Evolutionary conservation across 2,888 invertebrate species (phyloP).

Genomic region (Machimus atricapillus): DNA sequence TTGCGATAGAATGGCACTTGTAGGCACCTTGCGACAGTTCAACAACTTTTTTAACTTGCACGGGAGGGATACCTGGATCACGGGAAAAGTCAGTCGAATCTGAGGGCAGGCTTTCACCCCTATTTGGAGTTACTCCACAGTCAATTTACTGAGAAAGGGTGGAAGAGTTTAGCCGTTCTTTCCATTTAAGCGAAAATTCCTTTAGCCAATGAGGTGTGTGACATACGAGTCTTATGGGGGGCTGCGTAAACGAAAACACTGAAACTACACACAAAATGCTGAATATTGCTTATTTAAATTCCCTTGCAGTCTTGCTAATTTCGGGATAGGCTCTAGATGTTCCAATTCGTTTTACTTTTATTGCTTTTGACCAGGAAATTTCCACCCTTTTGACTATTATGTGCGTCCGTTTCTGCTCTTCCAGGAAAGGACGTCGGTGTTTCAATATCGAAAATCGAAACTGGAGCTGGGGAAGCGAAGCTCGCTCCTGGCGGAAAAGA

Average conservation of each 20-base stretch:
- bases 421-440: not conserved
- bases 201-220: not conserved
- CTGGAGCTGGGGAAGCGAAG: conserved; percentile 1
- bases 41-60: not conserved
- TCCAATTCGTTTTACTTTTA: conserved; percentile 8
- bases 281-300: not conserved
- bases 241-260: not conserved
- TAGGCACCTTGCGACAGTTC: not conserved
- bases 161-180: not conserved
- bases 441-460: conserved; percentile 29
- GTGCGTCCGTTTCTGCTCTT: not conserved
- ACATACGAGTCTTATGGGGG: not conserved
- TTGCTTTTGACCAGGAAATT: conserved; percentile 12
- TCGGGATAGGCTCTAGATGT: not conserved
- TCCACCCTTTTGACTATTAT: conserved; percentile 6
- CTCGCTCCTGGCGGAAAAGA: not conserved
- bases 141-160: conserved; percentile 12
- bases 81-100: not conserved
- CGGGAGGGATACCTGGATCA: not conserved
- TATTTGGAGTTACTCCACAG: not conserved
- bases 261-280: not conserved
- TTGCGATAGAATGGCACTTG: not conserved
- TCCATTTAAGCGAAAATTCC: not conserved
- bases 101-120: not conserved
- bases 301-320: not conserved